phyloP scores from a whole-genome alignment of 2,797 vertebrate species.

The Vespertilio murinus region DNA sequence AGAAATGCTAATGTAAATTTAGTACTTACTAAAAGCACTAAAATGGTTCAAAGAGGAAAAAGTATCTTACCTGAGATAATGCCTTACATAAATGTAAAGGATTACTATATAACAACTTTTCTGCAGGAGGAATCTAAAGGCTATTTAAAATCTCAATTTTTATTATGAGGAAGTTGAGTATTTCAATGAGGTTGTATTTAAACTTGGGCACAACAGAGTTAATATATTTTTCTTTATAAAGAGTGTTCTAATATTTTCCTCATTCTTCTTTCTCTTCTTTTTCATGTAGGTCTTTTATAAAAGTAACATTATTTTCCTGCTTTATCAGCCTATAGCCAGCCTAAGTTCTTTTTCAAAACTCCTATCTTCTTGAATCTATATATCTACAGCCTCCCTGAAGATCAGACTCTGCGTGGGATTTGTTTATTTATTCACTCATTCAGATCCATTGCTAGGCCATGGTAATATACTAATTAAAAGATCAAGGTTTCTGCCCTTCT shows the following conservation, averaged over 20 bases:
- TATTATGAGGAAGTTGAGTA: neutral
- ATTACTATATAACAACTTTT: neutral
- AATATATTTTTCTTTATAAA: conserved; percentile 31
- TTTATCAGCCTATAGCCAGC: neutral
- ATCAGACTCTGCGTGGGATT: neutral
- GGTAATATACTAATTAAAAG: neutral
- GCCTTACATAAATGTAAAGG: conserved; percentile 25
- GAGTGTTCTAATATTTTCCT: conserved; percentile 10
- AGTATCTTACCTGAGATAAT: conserved; percentile 36
- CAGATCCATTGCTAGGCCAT: neutral
- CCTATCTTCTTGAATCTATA: neutral
- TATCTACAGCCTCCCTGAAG: neutral
- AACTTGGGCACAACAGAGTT: neutral
- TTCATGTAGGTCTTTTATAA: neutral
- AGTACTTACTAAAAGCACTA: conserved; percentile 33
- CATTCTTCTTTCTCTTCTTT: neutral
- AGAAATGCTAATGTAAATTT: conserved; percentile 44
- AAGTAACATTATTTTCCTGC: conserved; percentile 6
- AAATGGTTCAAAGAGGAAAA: conserved; percentile 41
- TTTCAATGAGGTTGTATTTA: conserved; percentile 38
- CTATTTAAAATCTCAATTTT: conserved; percentile 48
- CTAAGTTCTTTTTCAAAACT: neutral
- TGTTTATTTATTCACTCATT: neutral
- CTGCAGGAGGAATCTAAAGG: neutral
- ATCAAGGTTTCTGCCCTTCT: conserved; percentile 30